Base-by-base conservation (phyloP, 2,888 invertebrate species). In the Ochlodes sylvanus region DNA sequence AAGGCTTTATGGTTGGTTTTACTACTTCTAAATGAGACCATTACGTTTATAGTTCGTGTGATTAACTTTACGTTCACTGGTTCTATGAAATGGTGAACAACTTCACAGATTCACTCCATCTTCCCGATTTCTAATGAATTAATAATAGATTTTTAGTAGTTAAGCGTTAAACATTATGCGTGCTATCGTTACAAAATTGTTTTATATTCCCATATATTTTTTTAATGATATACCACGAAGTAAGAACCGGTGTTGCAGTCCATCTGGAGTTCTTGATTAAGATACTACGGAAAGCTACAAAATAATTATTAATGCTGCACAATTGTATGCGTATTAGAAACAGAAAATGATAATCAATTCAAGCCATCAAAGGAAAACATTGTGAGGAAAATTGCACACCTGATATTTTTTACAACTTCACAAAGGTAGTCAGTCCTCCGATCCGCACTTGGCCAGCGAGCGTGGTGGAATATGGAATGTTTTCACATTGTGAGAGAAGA, bases 11-110 rank as follows among this genome's bases (percentile, higher is more conserved):
- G 86, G 89, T 85, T 80, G 79, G 77, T 85, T 92, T 92, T 90
- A 91, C 90, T 87, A 87, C 83, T 78, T 86, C 84, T 87, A 90
- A 90, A 92, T 90, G 88, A 90, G 90, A 83, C 86, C 82, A 85
- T 91, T 86, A 90, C 87, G 85, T 89, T 88, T 89, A 90, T 89
- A 84, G 87, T 84, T 83, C 79, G 79, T 81, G 84, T 88, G 88
- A 89, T 90, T 87, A 87, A 82, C 77, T 90, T 89, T 87, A 92
- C 79, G 87, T 77, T 75, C 73, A 82, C 81, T 80, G 79, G 82
- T 83, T 83, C 80, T 55, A 44, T 67, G 60, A 67, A 55, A 61
- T 63, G 60, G 19, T 67, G 60, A 54, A 55, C 10, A 34, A 32
- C 58, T 38, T 60, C 66, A 64, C 56, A 55, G 60, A 55, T 61